Base-by-base conservation (phyloP, 2,797 vertebrate genomes). In the Sebastes diploproa region DNA sequence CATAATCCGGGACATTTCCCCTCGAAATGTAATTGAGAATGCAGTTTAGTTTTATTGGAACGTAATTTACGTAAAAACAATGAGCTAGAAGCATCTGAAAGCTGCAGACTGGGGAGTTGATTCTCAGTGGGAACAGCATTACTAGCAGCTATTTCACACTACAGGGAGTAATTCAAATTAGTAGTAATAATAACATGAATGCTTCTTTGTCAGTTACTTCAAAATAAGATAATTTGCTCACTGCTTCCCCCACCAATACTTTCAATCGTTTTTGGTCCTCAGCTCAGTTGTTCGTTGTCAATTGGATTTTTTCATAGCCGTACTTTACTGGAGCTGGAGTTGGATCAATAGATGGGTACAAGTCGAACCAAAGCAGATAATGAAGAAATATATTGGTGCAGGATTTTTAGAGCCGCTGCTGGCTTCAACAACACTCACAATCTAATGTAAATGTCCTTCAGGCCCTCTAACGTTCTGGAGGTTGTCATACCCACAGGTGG, bases 121-220 rank as follows among this genome's bases (percentile, higher is more conserved):
- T 80, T 88, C 80, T 66, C 77, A 34, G 34, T 59, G 61, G 63
- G 42, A 68, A 50, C 32, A 29, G 71, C 54, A 59, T 46, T 61
- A 76, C 38, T 42, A 42, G 38, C 38, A 42, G 38, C 38, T 42
- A 42, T 16, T 42, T 16, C 9, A 59, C 61, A 64, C 66, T 59
- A 63, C 56, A 25, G 55, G 60, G 38, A 81, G 74, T 72, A 14
- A 46, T 74, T 80, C 74, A 22, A 80, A 77, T 72, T 34, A 86
- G 56, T 83, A 75, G 32, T 27, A 6, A 63, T 27, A n/a, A 22
- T 74, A 75, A 38, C 13, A 6, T 20, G 52, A 73, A 70, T 78
- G 30, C 69, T 67, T 84, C 52, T 64, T 81, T 72, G 29, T 64
- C 55, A 36, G 4, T 64, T 75, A 38, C 42, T 75, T 61, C 10